These are phyloP conservation scores for Antheraea yamamai DNA, from an alignment of 2,888 invertebrate species.

Conservation along the genomic window DNA sequence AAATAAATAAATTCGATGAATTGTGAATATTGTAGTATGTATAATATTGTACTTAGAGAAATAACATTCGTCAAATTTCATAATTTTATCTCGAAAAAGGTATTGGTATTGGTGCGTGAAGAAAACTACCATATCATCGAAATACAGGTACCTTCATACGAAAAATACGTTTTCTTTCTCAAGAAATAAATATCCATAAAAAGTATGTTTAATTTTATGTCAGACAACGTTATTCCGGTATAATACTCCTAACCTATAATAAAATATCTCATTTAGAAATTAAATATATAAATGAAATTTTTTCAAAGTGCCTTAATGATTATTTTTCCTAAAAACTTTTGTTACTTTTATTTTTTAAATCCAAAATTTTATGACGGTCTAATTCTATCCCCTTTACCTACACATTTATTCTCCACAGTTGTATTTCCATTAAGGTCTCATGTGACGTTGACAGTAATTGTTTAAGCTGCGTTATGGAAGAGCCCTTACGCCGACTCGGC, in stretches of 20 bases:
- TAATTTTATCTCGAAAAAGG: neutral
- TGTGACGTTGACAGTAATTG: neutral
- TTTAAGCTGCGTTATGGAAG: conserved; percentile 10
- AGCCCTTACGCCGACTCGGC: conserved; percentile 36
- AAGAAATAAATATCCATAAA: neutral
- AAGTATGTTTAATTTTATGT: neutral
- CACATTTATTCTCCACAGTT: neutral
- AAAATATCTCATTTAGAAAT: neutral
- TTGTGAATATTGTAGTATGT: neutral
- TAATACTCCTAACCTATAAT: neutral
- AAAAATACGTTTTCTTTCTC: too few relatives aligned
- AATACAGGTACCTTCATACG: too few relatives aligned
- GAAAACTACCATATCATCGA: neutral
- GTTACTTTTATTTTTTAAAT: too few relatives aligned
- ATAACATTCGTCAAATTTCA: neutral
- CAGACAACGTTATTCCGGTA: neutral
- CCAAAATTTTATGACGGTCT: neutral
- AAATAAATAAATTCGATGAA: neutral
- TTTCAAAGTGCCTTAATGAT: neutral
- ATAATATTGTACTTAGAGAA: neutral
- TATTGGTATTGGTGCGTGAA: neutral
- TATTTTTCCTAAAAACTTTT: neutral
- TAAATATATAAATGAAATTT: neutral
- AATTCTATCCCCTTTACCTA: neutral
- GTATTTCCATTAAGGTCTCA: neutral